These are phyloP conservation scores for Spatula versicolor DNA, from an alignment of 2,797 vertebrate species.

Conservation along the genomic window DNA sequence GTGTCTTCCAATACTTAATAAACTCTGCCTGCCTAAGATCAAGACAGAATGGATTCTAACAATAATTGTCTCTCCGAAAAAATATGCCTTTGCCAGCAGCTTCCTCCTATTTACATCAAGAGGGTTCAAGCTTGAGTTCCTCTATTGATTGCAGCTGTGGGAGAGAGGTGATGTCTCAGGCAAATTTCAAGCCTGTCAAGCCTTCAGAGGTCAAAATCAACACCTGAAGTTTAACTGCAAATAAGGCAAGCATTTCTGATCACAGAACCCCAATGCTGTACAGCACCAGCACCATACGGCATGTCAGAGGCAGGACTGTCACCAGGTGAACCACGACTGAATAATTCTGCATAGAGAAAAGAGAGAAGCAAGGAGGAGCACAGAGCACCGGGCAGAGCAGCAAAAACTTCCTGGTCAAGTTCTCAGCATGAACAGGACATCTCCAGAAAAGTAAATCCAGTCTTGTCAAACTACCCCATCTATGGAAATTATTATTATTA, in stretches of 20 bases:
- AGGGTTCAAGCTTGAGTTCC: not conserved
- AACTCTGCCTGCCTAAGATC: not conserved
- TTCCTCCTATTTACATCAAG: not conserved
- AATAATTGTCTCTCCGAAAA: not conserved
- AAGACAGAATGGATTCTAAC: not conserved
- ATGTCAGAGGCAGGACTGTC: fast-evolving
- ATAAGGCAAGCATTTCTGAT: not conserved
- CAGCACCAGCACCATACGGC: fast-evolving
- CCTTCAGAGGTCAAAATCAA: not conserved
- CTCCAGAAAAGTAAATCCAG: not conserved
- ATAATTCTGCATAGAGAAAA: fast-evolving
- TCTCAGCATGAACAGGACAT: fast-evolving
- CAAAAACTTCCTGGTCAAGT: not conserved
- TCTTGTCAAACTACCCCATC: fast-evolving
- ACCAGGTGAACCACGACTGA: fast-evolving
- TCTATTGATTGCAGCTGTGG: not conserved
- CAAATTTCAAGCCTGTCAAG: not conserved
- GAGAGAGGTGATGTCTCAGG: not conserved
- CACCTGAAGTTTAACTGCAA: not conserved
- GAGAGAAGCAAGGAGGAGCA: fast-evolving
- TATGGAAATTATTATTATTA: fast-evolving
- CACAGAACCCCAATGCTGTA: not conserved
- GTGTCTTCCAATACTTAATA: fast-evolving
- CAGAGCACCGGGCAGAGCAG: not conserved
- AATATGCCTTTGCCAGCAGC: not conserved